Conservation (phyloP, 1,140 invertebrate species). For the Cydia pomonella region DNA sequence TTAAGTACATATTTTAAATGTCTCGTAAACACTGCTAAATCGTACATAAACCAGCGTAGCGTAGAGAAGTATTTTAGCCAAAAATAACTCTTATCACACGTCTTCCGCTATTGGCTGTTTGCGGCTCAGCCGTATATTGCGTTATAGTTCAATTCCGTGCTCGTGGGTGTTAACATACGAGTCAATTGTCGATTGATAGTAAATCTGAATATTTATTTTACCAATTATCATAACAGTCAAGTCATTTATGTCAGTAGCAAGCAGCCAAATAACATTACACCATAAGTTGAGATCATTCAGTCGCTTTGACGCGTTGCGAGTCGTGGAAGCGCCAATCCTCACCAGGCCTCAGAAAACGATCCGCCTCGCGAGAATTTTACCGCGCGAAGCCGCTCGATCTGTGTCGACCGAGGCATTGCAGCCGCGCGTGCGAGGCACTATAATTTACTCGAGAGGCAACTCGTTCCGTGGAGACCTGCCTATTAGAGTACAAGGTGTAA, state of each 20-base stretch:
- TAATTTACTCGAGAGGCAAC: too few relatives aligned
- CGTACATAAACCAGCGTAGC: background rate
- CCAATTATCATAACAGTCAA: background rate
- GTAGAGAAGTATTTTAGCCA: background rate
- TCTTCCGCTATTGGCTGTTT: background rate
- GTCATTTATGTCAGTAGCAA: background rate
- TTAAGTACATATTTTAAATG: background rate
- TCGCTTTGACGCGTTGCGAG: too few relatives aligned
- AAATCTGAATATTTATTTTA: constrained; percentile 2
- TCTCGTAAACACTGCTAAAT: background rate
- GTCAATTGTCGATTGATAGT: background rate
- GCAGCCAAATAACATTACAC: background rate
- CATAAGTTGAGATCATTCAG: too few relatives aligned
- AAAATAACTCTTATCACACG: background rate
- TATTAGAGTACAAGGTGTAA: too few relatives aligned
- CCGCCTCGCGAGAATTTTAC: too few relatives aligned
- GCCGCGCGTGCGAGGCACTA: too few relatives aligned
- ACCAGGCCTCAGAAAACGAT: too few relatives aligned
- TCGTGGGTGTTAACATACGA: background rate
- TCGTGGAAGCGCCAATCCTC: too few relatives aligned
- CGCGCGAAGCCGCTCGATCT: too few relatives aligned
- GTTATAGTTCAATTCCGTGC: background rate
- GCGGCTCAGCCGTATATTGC: background rate
- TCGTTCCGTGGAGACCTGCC: too few relatives aligned
- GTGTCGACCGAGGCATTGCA: too few relatives aligned